A percentile compares a stretch with the other conserved stretches of the same genome.
Evolutionary conservation across 2,113 vertebrate genomes (phyloP).

Genomic region (Atlantisia rogersi): DNA sequence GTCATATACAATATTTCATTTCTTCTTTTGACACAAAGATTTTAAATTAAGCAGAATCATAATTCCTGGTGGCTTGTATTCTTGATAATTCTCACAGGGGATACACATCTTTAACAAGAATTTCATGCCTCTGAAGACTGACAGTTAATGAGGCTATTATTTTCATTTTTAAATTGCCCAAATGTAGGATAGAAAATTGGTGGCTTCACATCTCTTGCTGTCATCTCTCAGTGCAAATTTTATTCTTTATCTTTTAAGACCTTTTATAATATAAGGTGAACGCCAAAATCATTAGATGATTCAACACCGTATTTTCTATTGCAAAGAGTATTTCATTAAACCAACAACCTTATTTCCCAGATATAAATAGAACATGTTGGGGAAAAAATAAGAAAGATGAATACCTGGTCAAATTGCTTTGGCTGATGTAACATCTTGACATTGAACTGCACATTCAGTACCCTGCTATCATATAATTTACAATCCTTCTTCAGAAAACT

Average conservation of each 20-base stretch:
- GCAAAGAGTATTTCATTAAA: not conserved
- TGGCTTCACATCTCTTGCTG: slow-evolving; percentile 19
- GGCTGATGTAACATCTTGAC: slow-evolving; percentile 15
- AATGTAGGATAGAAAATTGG: slow-evolving; percentile 1
- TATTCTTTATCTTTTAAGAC: slow-evolving; percentile 27
- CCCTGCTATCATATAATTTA: not conserved
- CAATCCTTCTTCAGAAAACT: not conserved
- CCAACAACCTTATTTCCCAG: not conserved
- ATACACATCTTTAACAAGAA: slow-evolving; percentile 57
- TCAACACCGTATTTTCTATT: not conserved
- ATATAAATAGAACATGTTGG: not conserved
- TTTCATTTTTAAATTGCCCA: slow-evolving; percentile 60
- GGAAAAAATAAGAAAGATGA: not conserved
- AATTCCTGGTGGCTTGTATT: slow-evolving; percentile 48
- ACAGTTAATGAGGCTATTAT: slow-evolving; percentile 67
- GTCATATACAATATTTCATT: slow-evolving; percentile 76
- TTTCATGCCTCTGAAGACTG: slow-evolving; percentile 48
- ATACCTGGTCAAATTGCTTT: not conserved
- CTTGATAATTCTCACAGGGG: slow-evolving; percentile 18
- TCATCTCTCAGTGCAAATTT: not conserved
- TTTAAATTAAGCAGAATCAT: slow-evolving; percentile 65
- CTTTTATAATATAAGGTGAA: not conserved
- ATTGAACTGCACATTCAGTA: not conserved
- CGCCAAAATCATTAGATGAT: not conserved
- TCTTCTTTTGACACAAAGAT: slow-evolving; percentile 71